Percentiles rank a stretch among this genome's conserved stretches.
Evolutionary conservation across 2,888 invertebrate genomes (phyloP).

Genomic region (Leucania comma): DNA sequence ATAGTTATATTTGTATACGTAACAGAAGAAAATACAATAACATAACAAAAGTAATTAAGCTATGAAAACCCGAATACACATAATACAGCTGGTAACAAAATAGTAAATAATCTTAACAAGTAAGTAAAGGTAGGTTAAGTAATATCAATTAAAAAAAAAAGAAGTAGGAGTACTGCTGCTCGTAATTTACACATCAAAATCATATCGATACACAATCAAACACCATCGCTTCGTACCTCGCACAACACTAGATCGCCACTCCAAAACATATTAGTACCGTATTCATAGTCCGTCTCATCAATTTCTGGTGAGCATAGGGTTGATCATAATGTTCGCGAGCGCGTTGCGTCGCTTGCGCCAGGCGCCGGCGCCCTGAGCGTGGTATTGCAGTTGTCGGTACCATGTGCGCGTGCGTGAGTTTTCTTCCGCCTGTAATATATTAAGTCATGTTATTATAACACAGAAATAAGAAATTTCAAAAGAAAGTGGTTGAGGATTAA

Average conservation of each 20-base stretch:
- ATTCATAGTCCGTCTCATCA: slow-evolving; percentile 59
- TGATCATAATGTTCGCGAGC: slow-evolving; percentile 99
- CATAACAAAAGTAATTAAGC: neutral
- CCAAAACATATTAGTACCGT: slow-evolving; percentile 44
- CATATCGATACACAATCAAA: slow-evolving; percentile 31
- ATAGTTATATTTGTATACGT: neutral
- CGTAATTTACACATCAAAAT: slow-evolving; percentile 4
- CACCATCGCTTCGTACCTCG: slow-evolving; percentile 38
- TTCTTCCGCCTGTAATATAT: slow-evolving; percentile 95
- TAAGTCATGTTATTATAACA: neutral
- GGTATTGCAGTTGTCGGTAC: slow-evolving; percentile 97
- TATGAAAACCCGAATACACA: neutral
- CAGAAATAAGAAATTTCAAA: neutral
- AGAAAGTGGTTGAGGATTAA: neutral
- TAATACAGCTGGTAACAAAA: neutral
- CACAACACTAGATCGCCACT: slow-evolving; percentile 13
- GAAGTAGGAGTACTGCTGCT: neutral
- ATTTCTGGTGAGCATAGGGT: slow-evolving; percentile 93
- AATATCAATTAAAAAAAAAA: neutral
- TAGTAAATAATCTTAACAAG: neutral
- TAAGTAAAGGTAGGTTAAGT: neutral
- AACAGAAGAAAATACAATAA: neutral
- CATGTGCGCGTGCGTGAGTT: slow-evolving; percentile 96
- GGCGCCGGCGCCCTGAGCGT: slow-evolving; percentile 97
- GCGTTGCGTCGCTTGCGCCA: slow-evolving; percentile 98